Percentiles rank a stretch among this genome's conserved stretches.
phyloP scores from a whole-genome alignment of 2,888 invertebrate species.

The Dorcus hopei region DNA sequence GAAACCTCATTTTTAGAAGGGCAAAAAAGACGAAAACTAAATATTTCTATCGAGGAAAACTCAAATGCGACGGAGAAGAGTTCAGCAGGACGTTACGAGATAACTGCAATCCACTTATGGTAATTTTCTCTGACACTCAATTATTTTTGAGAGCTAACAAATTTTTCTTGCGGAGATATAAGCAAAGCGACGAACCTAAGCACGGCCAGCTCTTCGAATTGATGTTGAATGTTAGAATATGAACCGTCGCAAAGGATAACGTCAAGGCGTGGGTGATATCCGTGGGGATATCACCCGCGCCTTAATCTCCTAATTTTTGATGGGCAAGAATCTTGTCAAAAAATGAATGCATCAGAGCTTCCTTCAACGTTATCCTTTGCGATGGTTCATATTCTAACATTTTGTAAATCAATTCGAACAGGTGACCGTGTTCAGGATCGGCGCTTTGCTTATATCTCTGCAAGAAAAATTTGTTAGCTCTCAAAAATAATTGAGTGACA shows the following conservation, averaged over 20 bases:
- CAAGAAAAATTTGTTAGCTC: constrained; percentile 31
- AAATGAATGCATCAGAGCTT: constrained; percentile 90
- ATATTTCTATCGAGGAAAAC: constrained; percentile 95
- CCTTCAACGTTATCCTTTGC: constrained; percentile 81
- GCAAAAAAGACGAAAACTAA: constrained; percentile 90
- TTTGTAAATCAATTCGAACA: constrained; percentile 91
- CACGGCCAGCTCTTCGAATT: constrained; percentile 92
- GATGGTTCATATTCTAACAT: constrained; percentile 98
- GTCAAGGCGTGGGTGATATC: too few relatives aligned
- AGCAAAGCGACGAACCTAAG: constrained; percentile 83
- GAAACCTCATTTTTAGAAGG: constrained; percentile 71
- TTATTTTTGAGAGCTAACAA: constrained; percentile 1
- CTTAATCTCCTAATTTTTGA: constrained; percentile 65
- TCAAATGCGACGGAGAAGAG: constrained; percentile 98
- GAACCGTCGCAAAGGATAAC: constrained; percentile 89
- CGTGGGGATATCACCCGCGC: constrained; percentile 52
- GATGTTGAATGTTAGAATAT: constrained; percentile 95
- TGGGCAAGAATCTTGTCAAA: constrained; percentile 81
- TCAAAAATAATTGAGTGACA: background rate
- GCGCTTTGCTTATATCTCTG: constrained; percentile 88
- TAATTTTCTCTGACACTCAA: constrained; percentile 47
- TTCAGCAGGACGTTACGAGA: constrained; percentile 95
- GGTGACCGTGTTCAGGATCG: constrained; percentile 84
- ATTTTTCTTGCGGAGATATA: constrained; percentile 71
- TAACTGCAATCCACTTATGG: constrained; percentile 93